Evolutionary conservation across 2,113 vertebrate species (phyloP), one percentile per base, ranked within the genome.

Genomic region (Oncorhynchus tshawytscha): DNA sequence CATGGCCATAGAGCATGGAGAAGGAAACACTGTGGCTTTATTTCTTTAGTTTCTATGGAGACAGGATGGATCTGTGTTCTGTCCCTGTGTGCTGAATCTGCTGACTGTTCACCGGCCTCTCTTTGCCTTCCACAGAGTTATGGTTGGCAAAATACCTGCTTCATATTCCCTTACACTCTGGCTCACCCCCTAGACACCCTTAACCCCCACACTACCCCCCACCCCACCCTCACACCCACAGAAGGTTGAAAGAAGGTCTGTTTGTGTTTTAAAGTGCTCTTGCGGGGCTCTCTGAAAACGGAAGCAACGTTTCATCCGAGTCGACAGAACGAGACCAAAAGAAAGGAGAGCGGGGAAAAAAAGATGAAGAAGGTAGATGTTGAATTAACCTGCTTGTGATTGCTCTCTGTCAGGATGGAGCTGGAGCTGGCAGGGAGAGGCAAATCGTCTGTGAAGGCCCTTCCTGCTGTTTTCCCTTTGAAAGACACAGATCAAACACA

Each of bases 401-500:
- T 91, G 91, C 87, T 88, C 87, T 87, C 88, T 92, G 92, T 93
- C 91, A 72, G 90, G 91, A 85, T 90, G 81, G 87, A 90, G 90
- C 87, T 83, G 85, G 87, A 87, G 81, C 92, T 91, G 90, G 85
- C 88, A 91, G 87, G 78, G 77, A 89, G 91, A 91, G 90, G 86
- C 93, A 92, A 88, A 89, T 90, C 88, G 66, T 87, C 93, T 93
- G 93, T 96, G 93, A 94, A 93, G 91, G 91, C 91, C 94, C 89
- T 88, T 91, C 90, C 88, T 65, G 84, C 88, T 84, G 75, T 84
- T 88, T 88, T 89, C 78, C 85, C 91, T 91, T 91, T 87, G 88
- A 94, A 90, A 90, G 93, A 92, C 93, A 93, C 91, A 88, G 92
- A 95, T 96, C 92, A 95, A 95, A 94, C 92, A 92, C 87, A 54